Evolutionary conservation across 1,140 invertebrate species (phyloP).

Genomic region (Drosophila serrata): DNA sequence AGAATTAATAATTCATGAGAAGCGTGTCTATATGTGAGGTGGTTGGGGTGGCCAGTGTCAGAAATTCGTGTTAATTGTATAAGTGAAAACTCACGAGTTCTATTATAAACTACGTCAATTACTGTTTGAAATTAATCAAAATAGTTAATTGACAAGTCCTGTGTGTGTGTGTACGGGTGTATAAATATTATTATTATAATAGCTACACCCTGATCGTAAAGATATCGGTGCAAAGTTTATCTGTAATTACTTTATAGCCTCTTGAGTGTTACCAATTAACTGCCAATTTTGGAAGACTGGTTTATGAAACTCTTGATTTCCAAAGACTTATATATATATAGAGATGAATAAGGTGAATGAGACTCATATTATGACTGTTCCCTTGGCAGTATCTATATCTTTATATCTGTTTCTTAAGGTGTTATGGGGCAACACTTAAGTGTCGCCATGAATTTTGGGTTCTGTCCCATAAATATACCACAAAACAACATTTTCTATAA

Average conservation of each 20-base stretch:
- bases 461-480: constrained; percentile 24
- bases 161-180: neutral
- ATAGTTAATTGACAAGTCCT: constrained; percentile 27
- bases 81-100: constrained; percentile 33
- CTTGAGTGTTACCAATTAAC: constrained; percentile 32
- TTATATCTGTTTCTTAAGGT: constrained; percentile 28
- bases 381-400: constrained; percentile 7
- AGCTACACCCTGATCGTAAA: constrained; percentile 29
- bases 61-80: constrained; percentile 34
- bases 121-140: constrained; percentile 20
- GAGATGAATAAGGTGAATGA: constrained; percentile 28
- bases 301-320: constrained; percentile 41
- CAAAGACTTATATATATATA: neutral
- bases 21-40: neutral
- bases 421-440: constrained; percentile 32
- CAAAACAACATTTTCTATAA: constrained; percentile 1
- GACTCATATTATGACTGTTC: constrained; percentile 3
- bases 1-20: constrained; percentile 28
- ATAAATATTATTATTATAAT: constrained; percentile 6
- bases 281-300: constrained; percentile 31
- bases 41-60: neutral
- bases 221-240: constrained; percentile 31
- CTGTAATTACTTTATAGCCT: constrained; percentile 38
- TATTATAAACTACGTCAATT: constrained; percentile 53
- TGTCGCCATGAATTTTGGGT: constrained; percentile 21